Conservation (phyloP, 1,140 invertebrate genomes). For the Panulirus ornatus region DNA sequence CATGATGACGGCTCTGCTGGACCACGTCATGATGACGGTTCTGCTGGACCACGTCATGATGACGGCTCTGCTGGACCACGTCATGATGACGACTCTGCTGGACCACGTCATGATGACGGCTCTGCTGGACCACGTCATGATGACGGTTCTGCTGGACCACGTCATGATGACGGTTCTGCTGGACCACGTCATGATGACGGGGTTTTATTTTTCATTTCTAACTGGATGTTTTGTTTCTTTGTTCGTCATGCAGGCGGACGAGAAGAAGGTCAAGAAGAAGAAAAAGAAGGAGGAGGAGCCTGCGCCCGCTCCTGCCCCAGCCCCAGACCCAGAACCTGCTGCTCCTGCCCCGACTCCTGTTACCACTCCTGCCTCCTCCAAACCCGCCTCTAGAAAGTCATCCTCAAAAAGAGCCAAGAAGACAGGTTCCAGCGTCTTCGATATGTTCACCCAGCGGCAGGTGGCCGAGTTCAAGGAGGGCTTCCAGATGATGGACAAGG, state of each 20-base stretch:
- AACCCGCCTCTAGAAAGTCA: constrained; percentile 72
- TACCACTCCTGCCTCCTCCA: constrained; percentile 55
- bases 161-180: too few relatives aligned
- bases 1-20: too few relatives aligned
- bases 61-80: too few relatives aligned
- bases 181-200: too few relatives aligned
- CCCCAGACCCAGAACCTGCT: constrained; percentile 43
- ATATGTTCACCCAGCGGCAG: constrained; percentile 96
- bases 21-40: too few relatives aligned
- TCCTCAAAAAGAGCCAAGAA: constrained; percentile 74
- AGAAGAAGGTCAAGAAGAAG: constrained; percentile 72
- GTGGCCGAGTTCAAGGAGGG: constrained; percentile 96
- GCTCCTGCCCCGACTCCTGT: constrained; percentile 20
- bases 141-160: too few relatives aligned
- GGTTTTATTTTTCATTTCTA: too few relatives aligned
- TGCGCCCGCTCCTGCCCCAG: constrained; percentile 52
- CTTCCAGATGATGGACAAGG: constrained; percentile 98
- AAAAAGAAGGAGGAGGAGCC: constrained; percentile 68
- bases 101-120: too few relatives aligned
- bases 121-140: too few relatives aligned
- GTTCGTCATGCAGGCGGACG: constrained; percentile 57
- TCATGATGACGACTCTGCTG: too few relatives aligned
- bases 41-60: too few relatives aligned
- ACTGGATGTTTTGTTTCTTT: too few relatives aligned
- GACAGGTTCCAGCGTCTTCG: constrained; percentile 90